A percentile compares a stretch with the other conserved stretches of the same genome.
phyloP scores from a whole-genome alignment of 53 echinoderm and acorn worm genomes.

The Zoroaster sp. region DNA sequence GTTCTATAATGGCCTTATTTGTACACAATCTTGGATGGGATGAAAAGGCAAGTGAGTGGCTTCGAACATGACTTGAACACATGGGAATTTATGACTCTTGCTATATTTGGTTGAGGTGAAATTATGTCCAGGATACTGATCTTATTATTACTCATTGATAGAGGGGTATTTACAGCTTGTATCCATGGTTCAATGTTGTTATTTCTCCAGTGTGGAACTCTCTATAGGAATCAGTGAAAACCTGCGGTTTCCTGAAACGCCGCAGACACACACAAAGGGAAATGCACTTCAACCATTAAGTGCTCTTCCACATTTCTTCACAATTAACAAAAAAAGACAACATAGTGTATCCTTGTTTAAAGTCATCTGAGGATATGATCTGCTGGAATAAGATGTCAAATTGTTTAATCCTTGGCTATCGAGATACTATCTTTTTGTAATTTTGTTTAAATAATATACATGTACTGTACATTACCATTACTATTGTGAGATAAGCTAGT shows the following conservation, averaged over 20 bases:
- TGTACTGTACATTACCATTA: neutral
- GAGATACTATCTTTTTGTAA: too few species aligned
- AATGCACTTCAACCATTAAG: neutral
- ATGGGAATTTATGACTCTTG: neutral
- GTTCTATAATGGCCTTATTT: too few species aligned
- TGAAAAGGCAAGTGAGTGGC: too few species aligned
- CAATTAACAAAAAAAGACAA: too few species aligned
- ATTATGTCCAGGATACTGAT: neutral
- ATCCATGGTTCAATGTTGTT: neutral
- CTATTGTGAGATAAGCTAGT: too few species aligned
- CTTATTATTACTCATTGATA: constrained; percentile 30
- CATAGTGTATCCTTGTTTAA: too few species aligned
- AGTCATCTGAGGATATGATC: too few species aligned
- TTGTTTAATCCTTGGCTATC: too few species aligned
- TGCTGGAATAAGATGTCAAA: too few species aligned
- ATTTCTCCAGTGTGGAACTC: neutral
- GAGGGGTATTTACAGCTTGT: neutral
- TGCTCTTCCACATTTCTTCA: neutral
- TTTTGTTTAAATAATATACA: too few species aligned
- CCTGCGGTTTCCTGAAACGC: neutral
- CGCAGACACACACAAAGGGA: neutral
- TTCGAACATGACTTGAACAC: neutral
- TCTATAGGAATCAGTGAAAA: neutral
- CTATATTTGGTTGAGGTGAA: neutral
- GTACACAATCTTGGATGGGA: too few species aligned